phyloP scores from a whole-genome alignment of 2,113 vertebrate genomes.

The Motacilla alba region DNA sequence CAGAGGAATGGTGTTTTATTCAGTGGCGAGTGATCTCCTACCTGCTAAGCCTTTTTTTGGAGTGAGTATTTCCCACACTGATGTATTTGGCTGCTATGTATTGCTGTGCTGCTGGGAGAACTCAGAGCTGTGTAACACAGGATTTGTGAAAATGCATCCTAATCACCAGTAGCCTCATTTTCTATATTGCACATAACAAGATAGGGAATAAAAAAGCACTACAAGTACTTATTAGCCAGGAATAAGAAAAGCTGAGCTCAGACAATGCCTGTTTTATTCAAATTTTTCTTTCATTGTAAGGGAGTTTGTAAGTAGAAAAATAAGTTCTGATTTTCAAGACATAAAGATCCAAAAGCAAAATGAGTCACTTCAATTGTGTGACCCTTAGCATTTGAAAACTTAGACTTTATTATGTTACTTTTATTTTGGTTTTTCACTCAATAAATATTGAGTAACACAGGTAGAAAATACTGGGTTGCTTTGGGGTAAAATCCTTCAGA shows the following conservation, averaged over 20 bases:
- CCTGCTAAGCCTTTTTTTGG: background rate
- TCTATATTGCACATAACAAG: background rate
- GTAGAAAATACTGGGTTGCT: background rate
- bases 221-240: background rate
- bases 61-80: slow-evolving; percentile 37
- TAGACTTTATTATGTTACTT: background rate
- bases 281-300: background rate
- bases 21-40: slow-evolving; percentile 82
- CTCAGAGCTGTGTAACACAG: background rate
- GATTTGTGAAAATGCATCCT: background rate
- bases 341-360: background rate
- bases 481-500: background rate
- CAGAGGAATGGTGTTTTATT: slow-evolving; percentile 74
- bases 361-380: background rate
- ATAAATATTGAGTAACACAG: background rate
- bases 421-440: background rate
- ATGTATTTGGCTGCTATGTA: background rate
- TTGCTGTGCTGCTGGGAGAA: background rate
- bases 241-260: background rate
- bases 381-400: background rate
- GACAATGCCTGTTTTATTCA: background rate
- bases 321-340: background rate
- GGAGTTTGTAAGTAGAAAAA: background rate
- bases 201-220: background rate
- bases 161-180: background rate